A percentile compares a stretch with the other conserved stretches of the same genome.
These are phyloP conservation scores for Clytia hemisphaerica DNA, from an alignment of 30 jellyfish, hydroid and myxozoan species.

Conservation along the genomic window DNA sequence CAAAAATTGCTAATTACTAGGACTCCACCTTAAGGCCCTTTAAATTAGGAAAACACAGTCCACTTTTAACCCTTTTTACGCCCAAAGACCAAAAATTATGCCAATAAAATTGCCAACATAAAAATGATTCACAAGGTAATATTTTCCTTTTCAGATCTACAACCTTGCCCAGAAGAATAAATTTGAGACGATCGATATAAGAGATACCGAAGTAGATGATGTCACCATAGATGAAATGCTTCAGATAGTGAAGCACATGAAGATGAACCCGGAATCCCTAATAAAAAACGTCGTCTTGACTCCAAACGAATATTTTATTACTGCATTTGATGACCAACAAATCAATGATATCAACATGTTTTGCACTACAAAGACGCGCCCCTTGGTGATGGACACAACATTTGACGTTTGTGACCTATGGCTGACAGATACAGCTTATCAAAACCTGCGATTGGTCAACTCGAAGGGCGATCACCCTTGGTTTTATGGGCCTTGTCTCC, in stretches of 20 bases:
- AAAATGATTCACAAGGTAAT: background rate
- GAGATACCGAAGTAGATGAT: background rate
- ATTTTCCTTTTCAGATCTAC: background rate
- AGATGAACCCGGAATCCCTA: background rate
- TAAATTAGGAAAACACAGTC: too few relatives aligned
- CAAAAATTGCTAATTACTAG: too few relatives aligned
- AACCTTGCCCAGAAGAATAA: background rate
- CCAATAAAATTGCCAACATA: too few relatives aligned
- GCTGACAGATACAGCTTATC: constrained; percentile 4
- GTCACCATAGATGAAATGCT: constrained; percentile 4
- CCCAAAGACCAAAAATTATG: too few relatives aligned
- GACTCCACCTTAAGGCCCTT: too few relatives aligned
- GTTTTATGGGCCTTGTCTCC: constrained; percentile 9
- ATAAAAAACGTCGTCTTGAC: background rate
- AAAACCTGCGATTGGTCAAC: constrained; percentile 1
- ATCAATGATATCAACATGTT: too few relatives aligned
- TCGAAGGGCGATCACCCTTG: constrained; percentile 6
- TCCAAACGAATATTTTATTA: constrained; percentile 1
- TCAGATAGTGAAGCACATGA: background rate
- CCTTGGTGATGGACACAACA: constrained; percentile 17
- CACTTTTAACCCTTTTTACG: too few relatives aligned
- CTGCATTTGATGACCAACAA: constrained; percentile 3
- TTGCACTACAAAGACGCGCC: background rate
- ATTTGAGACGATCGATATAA: background rate
- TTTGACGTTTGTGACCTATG: constrained; percentile 11